Conservation (phyloP, 2,113 vertebrate species). For the Boulengeromyrus knoepffleri region DNA sequence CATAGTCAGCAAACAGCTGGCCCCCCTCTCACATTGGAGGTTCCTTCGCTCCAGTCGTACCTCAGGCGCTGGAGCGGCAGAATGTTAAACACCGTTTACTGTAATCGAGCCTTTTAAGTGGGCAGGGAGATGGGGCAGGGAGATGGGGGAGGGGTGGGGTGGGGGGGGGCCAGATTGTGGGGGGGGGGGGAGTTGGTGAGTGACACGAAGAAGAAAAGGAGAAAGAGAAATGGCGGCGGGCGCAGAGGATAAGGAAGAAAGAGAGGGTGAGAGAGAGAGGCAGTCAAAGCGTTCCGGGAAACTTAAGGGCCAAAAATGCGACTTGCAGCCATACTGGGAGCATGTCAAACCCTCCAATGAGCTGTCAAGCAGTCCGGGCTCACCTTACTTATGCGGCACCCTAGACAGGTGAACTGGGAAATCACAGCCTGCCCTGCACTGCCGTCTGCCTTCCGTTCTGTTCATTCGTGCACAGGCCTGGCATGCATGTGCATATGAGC, state of each 20-base stretch:
- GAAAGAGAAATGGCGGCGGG: background rate
- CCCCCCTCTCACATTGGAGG: slow-evolving; percentile 30
- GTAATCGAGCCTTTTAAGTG: background rate
- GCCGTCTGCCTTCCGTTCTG: background rate
- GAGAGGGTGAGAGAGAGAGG: background rate
- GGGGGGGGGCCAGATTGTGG: background rate
- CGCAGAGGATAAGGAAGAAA: background rate
- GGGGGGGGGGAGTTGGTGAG: background rate
- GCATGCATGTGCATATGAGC: background rate
- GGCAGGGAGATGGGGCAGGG: background rate
- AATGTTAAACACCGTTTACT: background rate
- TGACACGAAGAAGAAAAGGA: background rate
- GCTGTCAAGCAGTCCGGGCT: background rate
- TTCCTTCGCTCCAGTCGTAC: slow-evolving; percentile 25
- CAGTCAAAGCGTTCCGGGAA: background rate
- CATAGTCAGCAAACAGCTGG: slow-evolving; percentile 24
- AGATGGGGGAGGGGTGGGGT: background rate
- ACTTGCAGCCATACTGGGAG: background rate
- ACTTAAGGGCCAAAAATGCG: background rate
- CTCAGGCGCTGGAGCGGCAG: background rate
- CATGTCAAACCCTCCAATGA: background rate
- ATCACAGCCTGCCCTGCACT: background rate
- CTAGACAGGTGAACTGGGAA: background rate
- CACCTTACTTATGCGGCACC: background rate
- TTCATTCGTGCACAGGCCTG: background rate